These are phyloP conservation scores for Panagrolaimus sp. DNA, from an alignment of 1,140 invertebrate genomes.

Conservation along the genomic window DNA sequence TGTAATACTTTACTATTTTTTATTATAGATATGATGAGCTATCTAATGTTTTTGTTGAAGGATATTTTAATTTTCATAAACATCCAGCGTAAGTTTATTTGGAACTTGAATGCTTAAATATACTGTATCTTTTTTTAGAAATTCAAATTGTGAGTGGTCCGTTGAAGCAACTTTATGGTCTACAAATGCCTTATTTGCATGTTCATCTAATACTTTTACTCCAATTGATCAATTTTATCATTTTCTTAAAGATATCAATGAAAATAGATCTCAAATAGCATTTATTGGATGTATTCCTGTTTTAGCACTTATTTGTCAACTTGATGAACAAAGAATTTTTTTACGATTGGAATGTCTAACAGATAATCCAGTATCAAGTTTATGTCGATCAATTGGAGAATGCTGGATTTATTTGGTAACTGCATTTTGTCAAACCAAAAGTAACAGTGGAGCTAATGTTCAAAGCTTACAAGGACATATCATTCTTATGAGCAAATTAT, in stretches of 20 bases:
- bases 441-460: not conserved
- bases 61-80: not conserved
- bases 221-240: conserved; percentile 1
- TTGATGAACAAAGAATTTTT: conserved; percentile 4
- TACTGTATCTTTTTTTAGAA: not conserved
- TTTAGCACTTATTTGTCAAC: not conserved
- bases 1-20: too few species aligned
- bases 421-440: not conserved
- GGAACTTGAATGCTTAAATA: not conserved
- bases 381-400: not conserved
- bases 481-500: not conserved
- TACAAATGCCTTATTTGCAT: conserved; percentile 4
- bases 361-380: not conserved
- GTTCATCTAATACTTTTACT: not conserved
- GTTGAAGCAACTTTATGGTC: not conserved
- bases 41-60: not conserved
- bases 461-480: not conserved
- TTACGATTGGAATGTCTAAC: not conserved
- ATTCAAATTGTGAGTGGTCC: not conserved
- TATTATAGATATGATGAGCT: not conserved
- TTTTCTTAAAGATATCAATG: not conserved
- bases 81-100: not conserved
- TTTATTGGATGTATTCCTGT: not conserved
- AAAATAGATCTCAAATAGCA: not conserved
- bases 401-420: not conserved